Evolutionary conservation across 64 coral and sea anemone genomes (phyloP).

Genomic region (Montipora foliosa): DNA sequence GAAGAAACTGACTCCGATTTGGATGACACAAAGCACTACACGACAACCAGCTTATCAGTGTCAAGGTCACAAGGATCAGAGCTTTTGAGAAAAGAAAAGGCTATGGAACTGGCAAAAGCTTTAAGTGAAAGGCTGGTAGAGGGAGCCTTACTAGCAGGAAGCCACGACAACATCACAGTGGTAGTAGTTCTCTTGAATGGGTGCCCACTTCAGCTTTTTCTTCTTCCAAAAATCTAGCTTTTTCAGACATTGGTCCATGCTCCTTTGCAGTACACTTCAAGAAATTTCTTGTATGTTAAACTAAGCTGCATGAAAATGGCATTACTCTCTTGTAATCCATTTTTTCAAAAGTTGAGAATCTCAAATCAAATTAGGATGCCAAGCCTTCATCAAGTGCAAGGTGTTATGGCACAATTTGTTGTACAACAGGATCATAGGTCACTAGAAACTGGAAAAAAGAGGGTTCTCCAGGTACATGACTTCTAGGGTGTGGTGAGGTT

Average conservation of each 20-base stretch:
- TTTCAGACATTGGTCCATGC: background rate
- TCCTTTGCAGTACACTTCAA: background rate
- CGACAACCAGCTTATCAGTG: background rate
- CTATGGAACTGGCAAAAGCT: conserved; percentile 71
- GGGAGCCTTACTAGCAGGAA: conserved; percentile 82
- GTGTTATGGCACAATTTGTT: too few relatives aligned
- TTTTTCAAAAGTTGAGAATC: too few relatives aligned
- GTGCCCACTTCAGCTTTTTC: conserved; percentile 87
- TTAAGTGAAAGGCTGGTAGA: conserved; percentile 90
- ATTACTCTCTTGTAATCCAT: too few relatives aligned
- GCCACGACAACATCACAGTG: conserved; percentile 83
- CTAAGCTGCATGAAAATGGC: too few relatives aligned
- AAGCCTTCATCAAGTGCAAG: too few relatives aligned
- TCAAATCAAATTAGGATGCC: too few relatives aligned
- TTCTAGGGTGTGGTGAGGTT: too few relatives aligned
- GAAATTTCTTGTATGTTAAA: background rate
- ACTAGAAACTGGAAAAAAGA: too few relatives aligned
- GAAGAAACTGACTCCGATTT: background rate
- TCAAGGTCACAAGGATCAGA: background rate
- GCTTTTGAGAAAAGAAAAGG: conserved; percentile 63
- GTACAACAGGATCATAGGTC: too few relatives aligned
- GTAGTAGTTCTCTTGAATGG: conserved; percentile 83
- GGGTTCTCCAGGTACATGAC: too few relatives aligned
- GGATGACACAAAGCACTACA: background rate
- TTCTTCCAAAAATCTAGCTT: conserved; percentile 63